phyloP scores from a whole-genome alignment of 2,888 invertebrate genomes.

The Siphlonurus alternatus region DNA sequence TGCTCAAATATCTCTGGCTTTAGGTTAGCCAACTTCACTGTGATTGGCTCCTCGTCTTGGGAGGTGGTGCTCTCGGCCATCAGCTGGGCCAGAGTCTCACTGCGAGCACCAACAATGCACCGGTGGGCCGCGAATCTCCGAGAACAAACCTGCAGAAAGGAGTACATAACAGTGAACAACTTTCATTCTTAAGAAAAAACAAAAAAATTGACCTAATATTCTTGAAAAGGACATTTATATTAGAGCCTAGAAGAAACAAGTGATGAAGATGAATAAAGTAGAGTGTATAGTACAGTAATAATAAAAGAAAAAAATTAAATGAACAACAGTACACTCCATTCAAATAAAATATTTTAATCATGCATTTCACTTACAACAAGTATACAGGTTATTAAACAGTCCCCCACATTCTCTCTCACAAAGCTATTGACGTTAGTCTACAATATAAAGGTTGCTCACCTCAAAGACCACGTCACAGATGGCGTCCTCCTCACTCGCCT shows the following conservation, averaged over 20 bases:
- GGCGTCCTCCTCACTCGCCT: slow-evolving; percentile 43
- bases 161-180: no score
- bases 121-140: slow-evolving; percentile 51
- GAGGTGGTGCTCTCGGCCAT: slow-evolving; percentile 25
- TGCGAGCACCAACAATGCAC: slow-evolving; percentile 47
- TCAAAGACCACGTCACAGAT: slow-evolving; percentile 57
- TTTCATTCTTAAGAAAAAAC: no score
- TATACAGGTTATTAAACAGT: no score
- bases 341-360: not conserved
- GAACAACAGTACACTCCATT: no score
- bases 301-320: no score
- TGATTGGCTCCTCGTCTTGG: slow-evolving; percentile 18
- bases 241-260: no score
- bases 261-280: no score
- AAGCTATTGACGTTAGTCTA: no score
- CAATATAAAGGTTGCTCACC: slow-evolving; percentile 26
- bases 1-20: slow-evolving; percentile 51
- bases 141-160: slow-evolving; percentile 40
- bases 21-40: slow-evolving; percentile 34
- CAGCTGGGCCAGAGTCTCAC: slow-evolving; percentile 41
- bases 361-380: no score
- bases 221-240: no score
- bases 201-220: no score
- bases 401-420: not conserved
- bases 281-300: no score